Evolutionary conservation across 2,888 invertebrate genomes (phyloP).

Genomic region (Athripsodes cinereus): DNA sequence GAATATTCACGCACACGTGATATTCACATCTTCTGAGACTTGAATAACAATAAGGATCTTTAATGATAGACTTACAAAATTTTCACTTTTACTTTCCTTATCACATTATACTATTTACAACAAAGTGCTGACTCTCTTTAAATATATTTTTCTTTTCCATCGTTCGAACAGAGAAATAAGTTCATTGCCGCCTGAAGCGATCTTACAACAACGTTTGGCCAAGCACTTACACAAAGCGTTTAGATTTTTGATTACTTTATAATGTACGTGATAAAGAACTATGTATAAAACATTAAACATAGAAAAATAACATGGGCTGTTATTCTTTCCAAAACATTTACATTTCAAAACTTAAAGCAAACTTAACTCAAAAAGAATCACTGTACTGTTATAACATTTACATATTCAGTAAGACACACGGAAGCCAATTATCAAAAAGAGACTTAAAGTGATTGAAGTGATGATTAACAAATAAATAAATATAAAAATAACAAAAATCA

Average conservation of each 20-base stretch:
- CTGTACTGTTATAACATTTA: too few relatives aligned
- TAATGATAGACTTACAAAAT: slow-evolving; percentile 4
- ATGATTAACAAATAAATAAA: too few relatives aligned
- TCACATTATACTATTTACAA: too few relatives aligned
- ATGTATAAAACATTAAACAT: not conserved
- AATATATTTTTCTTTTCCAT: too few relatives aligned
- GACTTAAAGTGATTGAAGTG: too few relatives aligned
- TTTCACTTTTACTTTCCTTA: not conserved
- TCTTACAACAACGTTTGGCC: not conserved
- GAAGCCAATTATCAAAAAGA: too few relatives aligned
- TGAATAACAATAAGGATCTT: slow-evolving; percentile 9
- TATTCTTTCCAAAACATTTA: not conserved
- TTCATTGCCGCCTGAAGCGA: not conserved
- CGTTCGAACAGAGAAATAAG: too few relatives aligned
- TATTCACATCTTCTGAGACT: not conserved
- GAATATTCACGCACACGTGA: slow-evolving; percentile 8
- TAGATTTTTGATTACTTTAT: not conserved
- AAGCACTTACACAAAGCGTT: not conserved
- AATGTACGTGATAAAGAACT: not conserved
- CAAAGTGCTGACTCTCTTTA: too few relatives aligned
- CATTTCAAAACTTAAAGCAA: too few relatives aligned
- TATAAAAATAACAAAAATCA: too few relatives aligned
- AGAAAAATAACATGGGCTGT: not conserved
- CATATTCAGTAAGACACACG: too few relatives aligned
- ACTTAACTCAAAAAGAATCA: too few relatives aligned